Percentiles rank a stretch among this genome's conserved stretches.
phyloP scores from a whole-genome alignment of 2,113 vertebrate species.

The Dromas ardeola region DNA sequence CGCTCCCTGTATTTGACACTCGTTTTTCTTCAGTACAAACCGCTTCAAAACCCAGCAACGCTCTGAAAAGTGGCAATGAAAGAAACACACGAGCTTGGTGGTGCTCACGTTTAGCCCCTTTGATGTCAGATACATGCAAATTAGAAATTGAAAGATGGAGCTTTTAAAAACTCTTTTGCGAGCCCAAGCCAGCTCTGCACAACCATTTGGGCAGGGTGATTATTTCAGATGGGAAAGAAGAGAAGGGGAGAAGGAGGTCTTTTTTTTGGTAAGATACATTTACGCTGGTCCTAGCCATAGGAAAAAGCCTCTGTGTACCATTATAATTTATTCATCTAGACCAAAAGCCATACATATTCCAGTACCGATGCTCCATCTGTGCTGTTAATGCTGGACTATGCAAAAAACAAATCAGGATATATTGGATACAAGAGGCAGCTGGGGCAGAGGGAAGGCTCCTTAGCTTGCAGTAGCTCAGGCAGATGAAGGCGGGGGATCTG shows the following conservation, averaged over 20 bases:
- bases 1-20: background rate
- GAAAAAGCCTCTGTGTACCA: background rate
- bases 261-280: background rate
- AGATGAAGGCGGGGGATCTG: background rate
- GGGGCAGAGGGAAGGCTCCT: background rate
- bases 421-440: background rate
- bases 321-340: constrained; percentile 1
- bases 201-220: background rate
- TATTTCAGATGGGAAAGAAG: background rate
- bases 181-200: background rate
- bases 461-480: background rate
- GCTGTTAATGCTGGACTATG: background rate
- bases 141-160: background rate
- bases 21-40: background rate
- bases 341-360: constrained; percentile 13
- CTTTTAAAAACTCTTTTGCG: background rate
- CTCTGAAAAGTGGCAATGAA: background rate
- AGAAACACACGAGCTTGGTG: background rate
- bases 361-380: constrained; percentile 4
- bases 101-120: background rate
- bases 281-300: background rate
- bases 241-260: background rate
- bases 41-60: background rate
- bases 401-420: background rate
- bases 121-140: background rate